Evolutionary conservation across 2,888 invertebrate species (phyloP), one percentile per base, ranked within the genome.

Genomic region (Suillia variegata): DNA sequence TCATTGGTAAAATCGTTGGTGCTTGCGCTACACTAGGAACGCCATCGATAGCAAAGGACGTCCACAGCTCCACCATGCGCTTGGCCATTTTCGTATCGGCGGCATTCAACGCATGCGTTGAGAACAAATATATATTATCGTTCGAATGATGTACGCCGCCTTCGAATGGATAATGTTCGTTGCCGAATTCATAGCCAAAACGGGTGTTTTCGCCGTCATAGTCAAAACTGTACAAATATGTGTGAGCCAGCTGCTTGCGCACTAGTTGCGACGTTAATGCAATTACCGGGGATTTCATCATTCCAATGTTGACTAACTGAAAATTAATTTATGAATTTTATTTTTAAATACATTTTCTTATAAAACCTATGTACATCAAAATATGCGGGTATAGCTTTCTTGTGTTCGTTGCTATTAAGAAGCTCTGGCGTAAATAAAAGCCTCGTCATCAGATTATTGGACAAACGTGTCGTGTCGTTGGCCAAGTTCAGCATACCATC

Each of bases 61-160:
- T 80, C 83, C 83, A 83, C 47, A 82, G 34, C 2, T 79, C 73
- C 2, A 85, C 77, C 82, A 86, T 82, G 61, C 78, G 79, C 42
- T 81, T 77, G 1, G 84, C 81, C 53, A 85, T 75, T 47, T 67
- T 54, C 1, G 71, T 73, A 56, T 84, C 84, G 5, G 64, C 59
- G 2, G 62, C 67, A 59, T 78, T 80, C 22, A 84, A 66, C 1
- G 65, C 59, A 52, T 78, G 77, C 1, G 77, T 79, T 12, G 77
- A 71, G 71, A 87, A 87, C n/a, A 87, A 66, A 67, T 87, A 85
- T n/a, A 86, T 82, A 24, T 86, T 80, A 62, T 88, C 87, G 67
- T 87, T 85, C 0, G 86, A 86, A 70, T 87, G 87, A 63, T 86
- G 85, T 1, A 85, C 84, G 2, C 87, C 84, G 3, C 83, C 84